Evolutionary conservation across 2,797 vertebrate genomes (phyloP).

Genomic region (Mus spretus): DNA sequence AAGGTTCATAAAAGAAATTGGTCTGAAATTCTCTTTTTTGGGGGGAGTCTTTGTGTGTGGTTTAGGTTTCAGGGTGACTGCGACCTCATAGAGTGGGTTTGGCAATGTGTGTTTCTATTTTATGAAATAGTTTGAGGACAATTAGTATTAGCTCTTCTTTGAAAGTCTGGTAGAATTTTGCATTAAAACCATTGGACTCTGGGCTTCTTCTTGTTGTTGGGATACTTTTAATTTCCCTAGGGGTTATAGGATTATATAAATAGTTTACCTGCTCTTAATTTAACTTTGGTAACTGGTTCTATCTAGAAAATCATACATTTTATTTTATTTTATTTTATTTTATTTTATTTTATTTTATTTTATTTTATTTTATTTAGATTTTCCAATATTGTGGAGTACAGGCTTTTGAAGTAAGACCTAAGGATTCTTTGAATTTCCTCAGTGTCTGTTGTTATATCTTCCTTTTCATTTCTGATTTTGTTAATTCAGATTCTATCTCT

Average conservation of each 20-base stretch:
- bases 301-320: background rate
- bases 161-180: background rate
- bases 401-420: no score
- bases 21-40: background rate
- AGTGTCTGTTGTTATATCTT: no score
- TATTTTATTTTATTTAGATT: no score
- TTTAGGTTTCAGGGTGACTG: background rate
- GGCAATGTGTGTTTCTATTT: background rate
- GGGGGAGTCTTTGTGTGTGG: background rate
- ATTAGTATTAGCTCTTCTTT: background rate
- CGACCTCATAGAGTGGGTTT: background rate
- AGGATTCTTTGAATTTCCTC: no score
- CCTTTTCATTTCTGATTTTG: no score
- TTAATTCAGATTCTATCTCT: no score
- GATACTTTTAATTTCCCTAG: no score
- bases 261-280: background rate
- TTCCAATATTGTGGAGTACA: no score
- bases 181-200: background rate
- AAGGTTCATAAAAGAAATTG: background rate
- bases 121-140: background rate
- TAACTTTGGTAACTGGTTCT: background rate
- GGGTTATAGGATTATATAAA: no score
- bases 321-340: no score
- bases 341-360: no score
- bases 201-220: no score